Base-by-base conservation (phyloP, 2,113 vertebrate species). In the Grantiella picta region DNA sequence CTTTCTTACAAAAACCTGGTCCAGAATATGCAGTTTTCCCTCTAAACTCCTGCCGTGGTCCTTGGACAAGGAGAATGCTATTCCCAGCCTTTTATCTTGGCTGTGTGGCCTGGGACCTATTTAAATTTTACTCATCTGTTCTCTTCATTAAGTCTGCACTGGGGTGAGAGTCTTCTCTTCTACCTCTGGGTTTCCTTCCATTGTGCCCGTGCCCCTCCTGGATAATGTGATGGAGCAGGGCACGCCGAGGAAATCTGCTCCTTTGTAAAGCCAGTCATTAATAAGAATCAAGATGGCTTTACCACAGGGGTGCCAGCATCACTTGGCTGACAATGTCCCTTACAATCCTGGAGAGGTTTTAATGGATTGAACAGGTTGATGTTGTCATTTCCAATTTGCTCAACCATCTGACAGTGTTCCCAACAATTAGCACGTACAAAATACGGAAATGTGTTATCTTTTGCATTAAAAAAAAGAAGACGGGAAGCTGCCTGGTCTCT, bases 361-460 rank as follows among this genome's bases (percentile, higher is more conserved):
- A 97, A 96, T 92, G 96, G 95, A 90, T 94, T 54, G 92, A 97
- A 86, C 97, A 97, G 98, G 96, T 96, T 98, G 97, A 97, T 92
- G 83, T 96, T 98, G 97, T 98, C 98, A 97, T 96, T 97, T 98
- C 94, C 96, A 97, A 98, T 98, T 98, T 98, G 95, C 89, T 21
- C 28, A 97, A 77, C 91, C 94, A 96, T 97, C 92, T 69, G 97
- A 98, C 96, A 88, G 92, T 29, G 90, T 95, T 97, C 96, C 95
- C 77, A 97, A 96, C 97, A 98, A 98, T 98, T 98, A 98, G 72
- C 94, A 95, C 40, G 13, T 95, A 93, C 93, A 93, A 97, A 97
- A 94, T 94, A 95, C 8, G 63, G 95, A 94, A 83, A 95, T 77
- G 82, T 72, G 88, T 91, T 96, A 92, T 89, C 86, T 96, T 97